These are phyloP conservation scores for Drosophila busckii DNA, from an alignment of 1,140 invertebrate genomes.

Conservation along the genomic window DNA sequence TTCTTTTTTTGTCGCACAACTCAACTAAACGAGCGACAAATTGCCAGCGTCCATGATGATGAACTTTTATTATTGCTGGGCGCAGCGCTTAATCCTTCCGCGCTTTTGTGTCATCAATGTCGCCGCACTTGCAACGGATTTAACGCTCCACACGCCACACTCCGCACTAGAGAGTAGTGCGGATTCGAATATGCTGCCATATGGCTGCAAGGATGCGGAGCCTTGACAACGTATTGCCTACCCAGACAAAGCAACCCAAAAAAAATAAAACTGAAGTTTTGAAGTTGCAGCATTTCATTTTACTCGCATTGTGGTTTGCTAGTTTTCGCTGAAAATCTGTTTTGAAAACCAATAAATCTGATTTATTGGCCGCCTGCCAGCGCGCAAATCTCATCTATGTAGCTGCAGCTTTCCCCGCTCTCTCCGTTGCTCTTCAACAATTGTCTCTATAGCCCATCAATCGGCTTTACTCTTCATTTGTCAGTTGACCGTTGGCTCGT, in stretches of 20 bases:
- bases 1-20: slow-evolving; percentile 73
- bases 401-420: neutral
- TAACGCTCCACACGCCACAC: slow-evolving; percentile 28
- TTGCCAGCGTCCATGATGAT: slow-evolving; percentile 54
- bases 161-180: slow-evolving; percentile 11
- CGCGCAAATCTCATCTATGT: too few species aligned
- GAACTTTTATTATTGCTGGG: slow-evolving; percentile 62
- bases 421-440: neutral
- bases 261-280: slow-evolving; percentile 24
- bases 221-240: slow-evolving; percentile 41
- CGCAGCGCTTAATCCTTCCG: slow-evolving; percentile 67
- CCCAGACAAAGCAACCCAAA: slow-evolving; percentile 3
- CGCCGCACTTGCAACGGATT: slow-evolving; percentile 61
- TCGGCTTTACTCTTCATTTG: slow-evolving; percentile 15
- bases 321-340: slow-evolving; percentile 56
- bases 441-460: slow-evolving; percentile 6
- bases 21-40: slow-evolving; percentile 76
- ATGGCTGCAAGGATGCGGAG: slow-evolving; percentile 42
- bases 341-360: slow-evolving; percentile 77
- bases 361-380: slow-evolving; percentile 58
- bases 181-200: slow-evolving; percentile 41
- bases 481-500: slow-evolving; percentile 17
- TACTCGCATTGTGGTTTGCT: slow-evolving; percentile 49
- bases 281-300: slow-evolving; percentile 44
- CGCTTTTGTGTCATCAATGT: slow-evolving; percentile 64